Evolutionary conservation across 64 coral and sea anemone species (phyloP).

Genomic region (Orbicella faveolata): DNA sequence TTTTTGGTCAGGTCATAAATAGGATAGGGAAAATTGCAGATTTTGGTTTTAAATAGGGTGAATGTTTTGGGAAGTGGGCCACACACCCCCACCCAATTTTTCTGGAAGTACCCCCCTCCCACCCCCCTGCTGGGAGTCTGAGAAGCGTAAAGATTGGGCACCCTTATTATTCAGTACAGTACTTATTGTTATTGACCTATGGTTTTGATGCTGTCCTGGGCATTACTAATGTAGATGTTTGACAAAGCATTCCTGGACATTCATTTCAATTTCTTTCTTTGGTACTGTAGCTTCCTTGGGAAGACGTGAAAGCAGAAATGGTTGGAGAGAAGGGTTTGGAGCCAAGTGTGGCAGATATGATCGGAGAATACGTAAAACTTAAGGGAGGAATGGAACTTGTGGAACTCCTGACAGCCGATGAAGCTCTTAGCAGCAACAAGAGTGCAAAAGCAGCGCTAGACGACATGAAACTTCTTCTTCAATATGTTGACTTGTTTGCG

Average conservation of each 20-base stretch:
- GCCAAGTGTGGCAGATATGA: constrained; percentile 71
- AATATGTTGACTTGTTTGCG: constrained; percentile 77
- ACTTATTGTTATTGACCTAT: too few relatives aligned
- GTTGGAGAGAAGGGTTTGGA: constrained; percentile 93
- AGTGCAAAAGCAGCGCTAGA: constrained; percentile 85
- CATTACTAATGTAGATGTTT: background rate
- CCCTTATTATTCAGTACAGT: too few relatives aligned
- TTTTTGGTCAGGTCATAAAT: too few relatives aligned
- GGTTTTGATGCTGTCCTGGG: background rate
- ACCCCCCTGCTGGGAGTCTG: too few relatives aligned
- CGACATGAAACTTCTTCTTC: constrained; percentile 84
- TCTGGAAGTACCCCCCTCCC: constrained; percentile 63
- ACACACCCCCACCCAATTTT: too few relatives aligned
- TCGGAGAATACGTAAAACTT: constrained; percentile 94
- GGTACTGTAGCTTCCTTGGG: constrained; percentile 72
- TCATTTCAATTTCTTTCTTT: background rate
- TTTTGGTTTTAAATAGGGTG: too few relatives aligned
- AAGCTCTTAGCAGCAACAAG: constrained; percentile 72
- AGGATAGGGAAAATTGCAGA: too few relatives aligned
- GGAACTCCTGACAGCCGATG: constrained; percentile 57
- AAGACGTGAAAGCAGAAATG: constrained; percentile 92
- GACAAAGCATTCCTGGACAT: too few relatives aligned
- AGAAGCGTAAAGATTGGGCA: too few relatives aligned
- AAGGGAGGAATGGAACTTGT: constrained; percentile 84
- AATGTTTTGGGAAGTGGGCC: too few relatives aligned